Evolutionary conservation across 1,140 invertebrate species (phyloP).

Genomic region (Heliconius hermathena): DNA sequence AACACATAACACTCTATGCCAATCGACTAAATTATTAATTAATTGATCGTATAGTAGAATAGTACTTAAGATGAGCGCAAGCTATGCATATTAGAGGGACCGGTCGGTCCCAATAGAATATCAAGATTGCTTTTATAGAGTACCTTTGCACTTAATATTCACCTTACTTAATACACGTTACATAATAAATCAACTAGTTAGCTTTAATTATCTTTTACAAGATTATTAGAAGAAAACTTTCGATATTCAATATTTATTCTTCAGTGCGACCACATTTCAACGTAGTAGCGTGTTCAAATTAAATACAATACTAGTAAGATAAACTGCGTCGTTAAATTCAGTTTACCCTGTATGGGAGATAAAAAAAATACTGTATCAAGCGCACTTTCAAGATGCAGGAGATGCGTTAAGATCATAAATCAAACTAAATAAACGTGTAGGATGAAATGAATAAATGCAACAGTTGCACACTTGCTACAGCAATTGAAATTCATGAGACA

Average conservation of each 20-base stretch:
- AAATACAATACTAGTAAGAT: neutral
- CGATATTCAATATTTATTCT: neutral
- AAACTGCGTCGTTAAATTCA: neutral
- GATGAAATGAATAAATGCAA: constrained; percentile 25
- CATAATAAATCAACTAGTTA: constrained; percentile 3
- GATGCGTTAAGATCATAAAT: constrained; percentile 11
- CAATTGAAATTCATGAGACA: constrained; percentile 35
- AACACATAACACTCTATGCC: neutral
- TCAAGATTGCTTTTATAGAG: constrained; percentile 51
- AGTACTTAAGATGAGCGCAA: constrained; percentile 54
- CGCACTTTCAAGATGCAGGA: constrained; percentile 4
- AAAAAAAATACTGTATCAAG: neutral
- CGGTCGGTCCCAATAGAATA: constrained; percentile 54
- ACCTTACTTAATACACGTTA: neutral
- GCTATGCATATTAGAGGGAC: constrained; percentile 50
- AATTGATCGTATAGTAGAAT: constrained; percentile 57
- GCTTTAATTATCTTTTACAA: neutral
- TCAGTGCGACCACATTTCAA: no score
- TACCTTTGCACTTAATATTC: constrained; percentile 23
- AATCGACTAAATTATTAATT: constrained; percentile 43
- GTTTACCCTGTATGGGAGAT: neutral
- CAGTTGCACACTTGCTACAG: constrained; percentile 23
- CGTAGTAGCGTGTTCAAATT: no score
- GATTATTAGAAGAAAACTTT: neutral
- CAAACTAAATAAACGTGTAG: constrained; percentile 16